These are phyloP conservation scores for Euclidia mi DNA, from an alignment of 2,888 invertebrate genomes.

Conservation along the genomic window DNA sequence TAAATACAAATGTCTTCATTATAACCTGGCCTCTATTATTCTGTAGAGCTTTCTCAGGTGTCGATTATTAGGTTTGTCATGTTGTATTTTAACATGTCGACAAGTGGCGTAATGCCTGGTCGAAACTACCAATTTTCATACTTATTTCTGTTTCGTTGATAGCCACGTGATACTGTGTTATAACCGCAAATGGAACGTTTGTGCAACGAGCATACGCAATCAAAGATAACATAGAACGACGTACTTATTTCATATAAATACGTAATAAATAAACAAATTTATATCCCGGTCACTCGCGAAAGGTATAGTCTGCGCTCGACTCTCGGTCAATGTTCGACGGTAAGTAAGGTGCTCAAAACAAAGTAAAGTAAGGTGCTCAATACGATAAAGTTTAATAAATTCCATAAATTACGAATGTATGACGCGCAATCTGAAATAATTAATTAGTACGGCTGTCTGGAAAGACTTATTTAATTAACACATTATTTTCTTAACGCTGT, in stretches of 20 bases:
- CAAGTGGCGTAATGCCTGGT: too few species aligned
- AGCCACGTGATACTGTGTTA: background rate
- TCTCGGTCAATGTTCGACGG: conserved; percentile 23
- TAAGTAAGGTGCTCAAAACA: conserved; percentile 38
- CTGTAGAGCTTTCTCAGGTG: too few species aligned
- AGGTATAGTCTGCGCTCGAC: background rate
- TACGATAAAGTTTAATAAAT: conserved; percentile 28
- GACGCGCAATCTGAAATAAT: background rate
- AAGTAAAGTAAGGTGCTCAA: conserved; percentile 36
- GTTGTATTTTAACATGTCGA: too few species aligned
- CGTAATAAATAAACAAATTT: conserved; percentile 1
- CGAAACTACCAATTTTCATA: background rate
- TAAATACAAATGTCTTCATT: too few species aligned
- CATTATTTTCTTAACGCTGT: too few species aligned
- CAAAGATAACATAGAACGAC: conserved; percentile 1
- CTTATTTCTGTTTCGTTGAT: background rate
- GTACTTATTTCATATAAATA: conserved; percentile 5
- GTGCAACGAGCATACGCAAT: background rate
- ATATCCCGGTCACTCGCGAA: conserved; percentile 3
- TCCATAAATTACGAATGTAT: background rate
- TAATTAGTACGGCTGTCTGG: too few species aligned
- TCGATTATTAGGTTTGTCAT: too few species aligned
- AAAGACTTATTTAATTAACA: too few species aligned
- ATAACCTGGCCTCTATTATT: too few species aligned
- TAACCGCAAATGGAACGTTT: conserved; percentile 1